A percentile compares a stretch with the other conserved stretches of the same genome.
phyloP scores from a whole-genome alignment of 2,113 vertebrate species.

The Strigops habroptila region DNA sequence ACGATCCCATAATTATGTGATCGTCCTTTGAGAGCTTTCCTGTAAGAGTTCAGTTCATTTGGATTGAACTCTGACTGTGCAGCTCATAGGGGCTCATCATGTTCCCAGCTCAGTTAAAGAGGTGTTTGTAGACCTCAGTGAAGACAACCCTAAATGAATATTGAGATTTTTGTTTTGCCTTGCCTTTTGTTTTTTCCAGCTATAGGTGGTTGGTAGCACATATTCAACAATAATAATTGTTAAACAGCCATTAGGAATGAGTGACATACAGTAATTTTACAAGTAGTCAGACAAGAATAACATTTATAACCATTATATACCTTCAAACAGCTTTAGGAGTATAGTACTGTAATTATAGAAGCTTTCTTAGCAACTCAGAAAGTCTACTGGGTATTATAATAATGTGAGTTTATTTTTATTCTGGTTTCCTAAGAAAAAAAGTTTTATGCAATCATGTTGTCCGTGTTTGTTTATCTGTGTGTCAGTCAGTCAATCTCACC shows the following conservation, averaged over 20 bases:
- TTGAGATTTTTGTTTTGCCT: not conserved
- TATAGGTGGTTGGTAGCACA: not conserved
- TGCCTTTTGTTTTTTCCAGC: not conserved
- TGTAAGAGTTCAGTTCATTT: not conserved
- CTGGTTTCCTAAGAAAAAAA: not conserved
- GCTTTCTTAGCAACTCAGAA: not conserved
- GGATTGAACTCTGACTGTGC: not conserved
- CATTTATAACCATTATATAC: not conserved
- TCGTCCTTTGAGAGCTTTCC: not conserved
- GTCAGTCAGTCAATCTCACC: not conserved
- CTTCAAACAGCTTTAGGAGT: not conserved
- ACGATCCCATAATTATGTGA: not conserved
- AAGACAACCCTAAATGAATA: not conserved
- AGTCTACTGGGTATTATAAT: not conserved
- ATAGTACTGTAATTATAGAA: not conserved
- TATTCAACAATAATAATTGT: not conserved
- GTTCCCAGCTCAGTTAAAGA: not conserved
- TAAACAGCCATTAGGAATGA: slow-evolving; percentile 2
- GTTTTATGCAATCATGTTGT: not conserved
- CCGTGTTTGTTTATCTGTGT: not conserved
- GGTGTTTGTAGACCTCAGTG: not conserved
- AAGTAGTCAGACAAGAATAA: slow-evolving; percentile 4
- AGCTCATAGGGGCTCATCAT: not conserved
- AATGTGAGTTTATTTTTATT: slow-evolving; percentile 8
- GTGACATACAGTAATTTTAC: not conserved